Evolutionary conservation across 2,888 invertebrate species (phyloP).

Genomic region (Autographa gamma): DNA sequence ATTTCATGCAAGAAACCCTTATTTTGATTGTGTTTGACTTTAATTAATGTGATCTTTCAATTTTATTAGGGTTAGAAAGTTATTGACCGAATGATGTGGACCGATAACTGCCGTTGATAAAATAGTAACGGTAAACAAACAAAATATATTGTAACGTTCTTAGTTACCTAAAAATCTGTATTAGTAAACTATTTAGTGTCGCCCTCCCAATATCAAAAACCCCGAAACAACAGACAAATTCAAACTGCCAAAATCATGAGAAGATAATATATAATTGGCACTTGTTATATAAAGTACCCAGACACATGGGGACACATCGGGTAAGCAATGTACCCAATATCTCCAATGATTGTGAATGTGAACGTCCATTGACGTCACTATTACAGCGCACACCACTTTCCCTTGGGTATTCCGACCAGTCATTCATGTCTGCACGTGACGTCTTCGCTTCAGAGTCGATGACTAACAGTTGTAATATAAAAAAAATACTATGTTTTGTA

Average conservation of each 20-base stretch:
- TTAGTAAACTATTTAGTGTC: neutral
- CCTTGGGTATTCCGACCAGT: constrained; percentile 11
- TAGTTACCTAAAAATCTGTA: no score
- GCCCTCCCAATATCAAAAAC: neutral
- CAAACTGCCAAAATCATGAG: neutral
- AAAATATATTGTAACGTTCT: no score
- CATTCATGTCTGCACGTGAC: constrained; percentile 9
- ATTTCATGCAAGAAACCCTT: no score
- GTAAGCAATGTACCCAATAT: neutral
- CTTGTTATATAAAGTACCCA: constrained; percentile 2
- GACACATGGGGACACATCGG: constrained; percentile 6
- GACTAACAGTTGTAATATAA: neutral
- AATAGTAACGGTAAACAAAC: no score
- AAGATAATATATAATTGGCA: neutral
- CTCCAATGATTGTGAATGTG: constrained; percentile 2
- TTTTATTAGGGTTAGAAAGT: no score
- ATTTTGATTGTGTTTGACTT: no score
- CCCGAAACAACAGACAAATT: neutral
- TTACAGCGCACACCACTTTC: constrained; percentile 34
- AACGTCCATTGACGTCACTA: constrained; percentile 30
- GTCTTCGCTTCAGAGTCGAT: neutral
- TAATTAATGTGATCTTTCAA: no score
- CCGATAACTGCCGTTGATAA: no score
- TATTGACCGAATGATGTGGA: neutral
- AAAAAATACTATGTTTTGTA: no score